Conservation (phyloP, 2,113 vertebrate genomes). For the Nematolebias whitei region DNA sequence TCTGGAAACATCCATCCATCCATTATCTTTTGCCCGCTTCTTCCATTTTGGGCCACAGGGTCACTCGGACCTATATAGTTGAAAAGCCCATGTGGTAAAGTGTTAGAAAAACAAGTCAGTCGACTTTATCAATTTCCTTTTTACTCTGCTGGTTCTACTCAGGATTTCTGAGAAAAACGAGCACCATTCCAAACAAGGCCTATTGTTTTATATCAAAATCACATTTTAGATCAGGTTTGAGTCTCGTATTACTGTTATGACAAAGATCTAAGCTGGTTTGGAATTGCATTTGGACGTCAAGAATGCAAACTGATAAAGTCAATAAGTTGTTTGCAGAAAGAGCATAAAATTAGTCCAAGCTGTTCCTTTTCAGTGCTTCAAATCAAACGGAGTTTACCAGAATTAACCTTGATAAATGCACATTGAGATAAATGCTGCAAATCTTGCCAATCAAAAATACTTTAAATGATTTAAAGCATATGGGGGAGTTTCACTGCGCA, state of each 20-base stretch:
- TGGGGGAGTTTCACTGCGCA: conserved; percentile 8
- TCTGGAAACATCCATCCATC: too few relatives aligned
- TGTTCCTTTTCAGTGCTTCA: conserved; percentile 65
- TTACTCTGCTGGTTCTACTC: background rate
- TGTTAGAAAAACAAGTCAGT: background rate
- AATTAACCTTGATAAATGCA: conserved; percentile 44
- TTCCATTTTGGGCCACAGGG: too few relatives aligned
- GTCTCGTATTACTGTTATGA: conserved; percentile 11
- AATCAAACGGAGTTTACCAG: conserved; percentile 35
- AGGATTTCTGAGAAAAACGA: background rate
- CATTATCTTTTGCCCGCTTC: too few relatives aligned
- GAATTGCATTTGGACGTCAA: conserved; percentile 8
- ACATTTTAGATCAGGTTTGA: conserved; percentile 11
- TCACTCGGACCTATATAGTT: too few relatives aligned
- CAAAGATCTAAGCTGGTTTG: conserved; percentile 4
- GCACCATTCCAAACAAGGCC: background rate
- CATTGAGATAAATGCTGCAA: conserved; percentile 55
- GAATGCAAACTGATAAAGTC: conserved; percentile 35
- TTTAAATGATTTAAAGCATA: conserved; percentile 40
- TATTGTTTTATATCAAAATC: background rate
- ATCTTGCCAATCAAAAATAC: conserved; percentile 53
- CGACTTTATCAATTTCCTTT: background rate
- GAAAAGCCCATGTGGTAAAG: background rate
- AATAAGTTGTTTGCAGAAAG: conserved; percentile 32
- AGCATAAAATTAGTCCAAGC: conserved; percentile 51